These are phyloP conservation scores for Stigmatopora argus DNA, from an alignment of 2,113 vertebrate genomes.

Conservation along the genomic window DNA sequence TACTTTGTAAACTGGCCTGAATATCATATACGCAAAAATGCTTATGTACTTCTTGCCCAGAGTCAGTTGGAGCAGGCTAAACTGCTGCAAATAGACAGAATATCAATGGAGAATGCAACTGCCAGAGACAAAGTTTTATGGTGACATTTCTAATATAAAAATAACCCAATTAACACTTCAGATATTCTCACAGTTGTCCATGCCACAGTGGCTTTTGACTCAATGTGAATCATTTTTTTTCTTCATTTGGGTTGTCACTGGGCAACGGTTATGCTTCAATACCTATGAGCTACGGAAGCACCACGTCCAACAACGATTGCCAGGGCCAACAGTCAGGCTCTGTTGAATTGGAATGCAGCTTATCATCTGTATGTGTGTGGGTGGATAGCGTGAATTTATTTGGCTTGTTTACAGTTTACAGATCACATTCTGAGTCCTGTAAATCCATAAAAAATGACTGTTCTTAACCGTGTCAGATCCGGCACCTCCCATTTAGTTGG, in stretches of 20 bases:
- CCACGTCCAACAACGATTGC: conserved; percentile 47
- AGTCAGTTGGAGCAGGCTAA: neutral
- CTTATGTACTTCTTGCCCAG: neutral
- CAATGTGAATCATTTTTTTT: conserved; percentile 18
- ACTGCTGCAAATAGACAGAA: neutral
- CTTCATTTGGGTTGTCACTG: conserved; percentile 20
- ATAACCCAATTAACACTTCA: neutral
- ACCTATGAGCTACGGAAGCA: conserved; percentile 28
- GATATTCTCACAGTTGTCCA: neutral
- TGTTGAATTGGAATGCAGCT: conserved; percentile 43
- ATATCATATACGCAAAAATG: neutral
- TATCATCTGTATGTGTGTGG: conserved; percentile 25
- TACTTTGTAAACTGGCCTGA: neutral
- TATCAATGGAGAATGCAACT: neutral
- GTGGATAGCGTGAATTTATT: conserved; percentile 58
- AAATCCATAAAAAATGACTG: conserved; percentile 44
- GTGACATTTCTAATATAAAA: neutral
- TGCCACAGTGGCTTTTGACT: conserved; percentile 7
- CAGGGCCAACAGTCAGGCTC: conserved; percentile 47
- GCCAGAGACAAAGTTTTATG: neutral
- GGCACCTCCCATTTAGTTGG: conserved; percentile 3
- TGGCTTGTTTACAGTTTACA: conserved; percentile 58
- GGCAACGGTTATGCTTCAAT: conserved; percentile 22
- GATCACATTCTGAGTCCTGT: conserved; percentile 47
- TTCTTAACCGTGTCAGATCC: conserved; percentile 35